Percentiles rank a stretch among this genome's conserved stretches.
These are phyloP conservation scores for Labrus mixtus DNA, from an alignment of 2,113 vertebrate genomes.

Conservation along the genomic window DNA sequence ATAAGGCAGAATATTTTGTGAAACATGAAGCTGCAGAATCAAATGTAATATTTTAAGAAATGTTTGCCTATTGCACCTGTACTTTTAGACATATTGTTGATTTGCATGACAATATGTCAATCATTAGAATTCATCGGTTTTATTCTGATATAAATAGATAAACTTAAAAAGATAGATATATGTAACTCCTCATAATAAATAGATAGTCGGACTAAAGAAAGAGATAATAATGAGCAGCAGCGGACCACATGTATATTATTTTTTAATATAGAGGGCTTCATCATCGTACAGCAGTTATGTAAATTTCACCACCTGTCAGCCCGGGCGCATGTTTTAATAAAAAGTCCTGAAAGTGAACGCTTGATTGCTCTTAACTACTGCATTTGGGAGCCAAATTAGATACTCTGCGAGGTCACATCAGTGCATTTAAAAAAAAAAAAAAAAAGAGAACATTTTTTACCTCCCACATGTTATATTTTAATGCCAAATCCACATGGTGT, in stretches of 20 bases:
- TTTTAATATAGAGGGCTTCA: not conserved
- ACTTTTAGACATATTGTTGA: too few species aligned
- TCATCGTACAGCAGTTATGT: slow-evolving; percentile 1
- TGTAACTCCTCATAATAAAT: too few species aligned
- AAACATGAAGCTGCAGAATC: too few species aligned
- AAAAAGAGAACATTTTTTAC: slow-evolving; percentile 13
- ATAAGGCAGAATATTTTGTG: too few species aligned
- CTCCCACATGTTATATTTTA: slow-evolving; percentile 61
- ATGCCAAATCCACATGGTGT: slow-evolving; percentile 65
- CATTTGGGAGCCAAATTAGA: slow-evolving; percentile 60
- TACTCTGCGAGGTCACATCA: slow-evolving; percentile 44
- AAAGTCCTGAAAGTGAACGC: slow-evolving; percentile 1
- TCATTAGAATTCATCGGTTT: too few species aligned
- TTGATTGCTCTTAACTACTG: slow-evolving; percentile 39
- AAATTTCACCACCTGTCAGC: slow-evolving; percentile 29
- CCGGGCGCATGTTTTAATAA: slow-evolving; percentile 20
- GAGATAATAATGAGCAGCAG: not conserved
- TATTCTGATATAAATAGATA: too few species aligned
- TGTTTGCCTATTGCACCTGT: too few species aligned
- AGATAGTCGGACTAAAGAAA: not conserved
- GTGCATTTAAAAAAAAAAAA: slow-evolving; percentile 22
- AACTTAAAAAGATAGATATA: too few species aligned
- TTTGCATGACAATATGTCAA: too few species aligned
- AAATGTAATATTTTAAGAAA: too few species aligned
- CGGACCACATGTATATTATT: not conserved